Conservation (phyloP, 2,797 vertebrate genomes). For the Cuculus canorus region DNA sequence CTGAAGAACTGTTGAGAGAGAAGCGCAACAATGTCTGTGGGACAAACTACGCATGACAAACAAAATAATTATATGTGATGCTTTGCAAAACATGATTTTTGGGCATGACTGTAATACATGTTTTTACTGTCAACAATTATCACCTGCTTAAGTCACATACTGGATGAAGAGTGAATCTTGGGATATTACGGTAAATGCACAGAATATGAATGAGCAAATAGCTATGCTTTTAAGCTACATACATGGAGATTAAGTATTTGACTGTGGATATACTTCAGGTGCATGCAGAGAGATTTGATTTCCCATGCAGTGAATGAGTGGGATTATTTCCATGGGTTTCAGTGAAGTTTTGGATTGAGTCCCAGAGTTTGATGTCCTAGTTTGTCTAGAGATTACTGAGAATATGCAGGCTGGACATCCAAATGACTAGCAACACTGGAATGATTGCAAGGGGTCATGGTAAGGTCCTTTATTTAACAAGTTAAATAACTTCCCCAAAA, state of each 20-base stretch:
- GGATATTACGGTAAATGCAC: background rate
- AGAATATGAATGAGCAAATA: background rate
- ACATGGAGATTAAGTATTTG: background rate
- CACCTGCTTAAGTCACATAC: constrained; percentile 28
- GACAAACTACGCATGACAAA: constrained; percentile 20
- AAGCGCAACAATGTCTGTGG: constrained; percentile 7
- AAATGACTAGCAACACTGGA: background rate
- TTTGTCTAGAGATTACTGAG: constrained; percentile 1
- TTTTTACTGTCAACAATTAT: constrained; percentile 26
- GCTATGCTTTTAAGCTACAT: background rate
- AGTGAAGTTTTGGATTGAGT: background rate
- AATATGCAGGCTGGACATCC: background rate
- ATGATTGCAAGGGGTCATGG: background rate
- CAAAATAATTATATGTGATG: constrained; percentile 46
- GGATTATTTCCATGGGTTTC: constrained; percentile 10
- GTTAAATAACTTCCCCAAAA: background rate
- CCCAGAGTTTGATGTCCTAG: constrained; percentile 6
- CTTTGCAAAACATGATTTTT: constrained; percentile 38
- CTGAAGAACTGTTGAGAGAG: background rate
- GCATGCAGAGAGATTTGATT: background rate
- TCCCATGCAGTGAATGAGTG: background rate
- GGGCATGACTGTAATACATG: background rate
- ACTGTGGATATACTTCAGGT: constrained; percentile 14
- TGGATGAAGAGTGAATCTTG: constrained; percentile 2
- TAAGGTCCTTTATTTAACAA: background rate